Conservation (phyloP, 2,113 vertebrate species). For the Tetrao urogallus region DNA sequence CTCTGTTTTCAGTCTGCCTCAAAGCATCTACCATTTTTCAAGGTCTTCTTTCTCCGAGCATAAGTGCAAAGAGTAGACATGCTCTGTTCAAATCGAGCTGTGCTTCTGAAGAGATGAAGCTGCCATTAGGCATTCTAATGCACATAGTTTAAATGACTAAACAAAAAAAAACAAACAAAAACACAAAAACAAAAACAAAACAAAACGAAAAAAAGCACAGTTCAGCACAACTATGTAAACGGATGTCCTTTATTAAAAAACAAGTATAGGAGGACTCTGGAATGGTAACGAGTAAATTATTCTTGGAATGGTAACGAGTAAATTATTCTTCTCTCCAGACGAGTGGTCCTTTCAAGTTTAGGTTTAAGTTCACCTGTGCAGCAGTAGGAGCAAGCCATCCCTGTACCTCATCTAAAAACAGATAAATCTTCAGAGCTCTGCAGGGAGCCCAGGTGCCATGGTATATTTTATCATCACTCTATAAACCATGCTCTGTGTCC, state of each 20-base stretch:
- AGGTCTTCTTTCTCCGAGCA: conserved; percentile 9
- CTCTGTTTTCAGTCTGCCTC: background rate
- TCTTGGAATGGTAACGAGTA: conserved; percentile 30
- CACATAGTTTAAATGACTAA: conserved; percentile 44
- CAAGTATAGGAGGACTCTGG: background rate
- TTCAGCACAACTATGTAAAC: conserved; percentile 58
- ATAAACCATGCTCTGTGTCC: conserved; percentile 66
- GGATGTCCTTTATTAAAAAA: conserved; percentile 67
- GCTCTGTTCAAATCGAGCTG: background rate
- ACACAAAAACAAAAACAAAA: background rate
- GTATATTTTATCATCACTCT: conserved; percentile 74
- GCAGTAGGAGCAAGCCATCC: background rate
- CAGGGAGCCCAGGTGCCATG: conserved; percentile 69
- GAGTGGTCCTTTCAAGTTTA: conserved; percentile 68
- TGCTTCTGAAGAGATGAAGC: conserved; percentile 28
- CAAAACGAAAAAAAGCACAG: background rate
- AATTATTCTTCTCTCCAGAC: conserved; percentile 60
- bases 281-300: conserved; percentile 54
- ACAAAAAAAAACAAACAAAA: background rate
- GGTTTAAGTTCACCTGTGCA: conserved; percentile 47
- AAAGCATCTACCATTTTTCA: background rate
- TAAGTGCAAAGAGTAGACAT: background rate
- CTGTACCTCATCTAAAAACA: conserved; percentile 64
- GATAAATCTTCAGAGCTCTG: conserved; percentile 73
- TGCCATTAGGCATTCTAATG: background rate